Conservation (phyloP, 2,888 invertebrate genomes). For the Drosophila atroscutellata region DNA sequence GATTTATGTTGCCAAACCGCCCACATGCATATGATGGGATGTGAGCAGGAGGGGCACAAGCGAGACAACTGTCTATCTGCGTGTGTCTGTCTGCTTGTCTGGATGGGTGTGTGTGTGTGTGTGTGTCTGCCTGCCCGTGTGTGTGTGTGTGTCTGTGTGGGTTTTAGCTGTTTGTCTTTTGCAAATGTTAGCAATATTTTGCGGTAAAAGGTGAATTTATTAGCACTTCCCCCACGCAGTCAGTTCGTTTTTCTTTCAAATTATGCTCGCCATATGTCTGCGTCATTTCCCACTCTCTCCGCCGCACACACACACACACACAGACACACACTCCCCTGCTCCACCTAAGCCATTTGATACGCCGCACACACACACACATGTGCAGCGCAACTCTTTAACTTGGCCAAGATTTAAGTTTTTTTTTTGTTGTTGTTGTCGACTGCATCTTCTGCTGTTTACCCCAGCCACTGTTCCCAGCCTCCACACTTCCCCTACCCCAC, state of each 20-base stretch:
- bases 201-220: slow-evolving; percentile 79
- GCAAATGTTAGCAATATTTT: slow-evolving; percentile 78
- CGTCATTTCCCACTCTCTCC: neutral
- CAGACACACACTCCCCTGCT: no score
- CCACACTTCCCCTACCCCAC: neutral
- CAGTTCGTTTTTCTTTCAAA: slow-evolving; percentile 50
- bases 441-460: slow-evolving; percentile 8
- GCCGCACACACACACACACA: neutral
- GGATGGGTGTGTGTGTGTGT: neutral
- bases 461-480: neutral
- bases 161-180: slow-evolving; percentile 71
- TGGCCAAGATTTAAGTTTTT: slow-evolving; percentile 31
- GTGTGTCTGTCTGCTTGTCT: neutral
- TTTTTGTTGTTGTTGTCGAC: slow-evolving; percentile 1
- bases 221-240: slow-evolving; percentile 55
- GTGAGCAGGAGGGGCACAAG: slow-evolving; percentile 1
- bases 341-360: neutral
- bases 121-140: neutral
- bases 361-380: neutral
- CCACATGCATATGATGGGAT: slow-evolving; percentile 32
- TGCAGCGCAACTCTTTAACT: slow-evolving; percentile 41
- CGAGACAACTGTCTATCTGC: neutral
- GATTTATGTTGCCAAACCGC: slow-evolving; percentile 64
- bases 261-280: slow-evolving; percentile 56
- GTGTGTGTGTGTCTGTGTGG: slow-evolving; percentile 10